A percentile compares a stretch with the other conserved stretches of the same genome.
These are phyloP conservation scores for Catostomus latipinnis DNA, from an alignment of 2,797 vertebrate species.

Conservation along the genomic window DNA sequence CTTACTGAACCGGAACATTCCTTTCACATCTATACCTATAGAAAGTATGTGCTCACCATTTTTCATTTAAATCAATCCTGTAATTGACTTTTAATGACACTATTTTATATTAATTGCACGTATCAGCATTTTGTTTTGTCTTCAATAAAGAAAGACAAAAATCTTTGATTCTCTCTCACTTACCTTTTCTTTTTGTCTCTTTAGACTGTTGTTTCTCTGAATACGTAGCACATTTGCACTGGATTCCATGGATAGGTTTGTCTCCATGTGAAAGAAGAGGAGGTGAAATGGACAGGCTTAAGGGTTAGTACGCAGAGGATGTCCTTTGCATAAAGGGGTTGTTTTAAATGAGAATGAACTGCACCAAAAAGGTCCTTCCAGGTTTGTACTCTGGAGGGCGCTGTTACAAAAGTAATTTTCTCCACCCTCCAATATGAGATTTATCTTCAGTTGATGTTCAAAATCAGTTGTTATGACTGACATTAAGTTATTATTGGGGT, in stretches of 20 bases:
- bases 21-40: not conserved
- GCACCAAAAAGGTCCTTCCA: slow-evolving; percentile 40
- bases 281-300: slow-evolving; percentile 38
- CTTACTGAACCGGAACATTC: not conserved
- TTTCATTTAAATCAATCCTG: not conserved
- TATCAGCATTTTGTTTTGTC: not conserved
- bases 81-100: not conserved
- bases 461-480: slow-evolving; percentile 6
- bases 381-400: slow-evolving; percentile 52
- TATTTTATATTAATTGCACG: too few species aligned
- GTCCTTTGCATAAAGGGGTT: slow-evolving; percentile 10
- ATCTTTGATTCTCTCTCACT: not conserved
- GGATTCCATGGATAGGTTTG: slow-evolving; percentile 39
- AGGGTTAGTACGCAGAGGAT: slow-evolving; percentile 13
- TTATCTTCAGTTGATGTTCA: not conserved
- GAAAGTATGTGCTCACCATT: not conserved
- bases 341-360: not conserved
- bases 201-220: slow-evolving; percentile 45
- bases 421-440: not conserved
- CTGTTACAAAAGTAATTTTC: slow-evolving; percentile 42
- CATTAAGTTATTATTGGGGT: slow-evolving; percentile 3
- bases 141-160: not conserved
- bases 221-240: slow-evolving; percentile 51
- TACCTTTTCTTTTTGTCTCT: not conserved
- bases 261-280: slow-evolving; percentile 42